Evolutionary conservation across 2,888 invertebrate genomes (phyloP).

Genomic region (Aporophyla lueneburgensis): DNA sequence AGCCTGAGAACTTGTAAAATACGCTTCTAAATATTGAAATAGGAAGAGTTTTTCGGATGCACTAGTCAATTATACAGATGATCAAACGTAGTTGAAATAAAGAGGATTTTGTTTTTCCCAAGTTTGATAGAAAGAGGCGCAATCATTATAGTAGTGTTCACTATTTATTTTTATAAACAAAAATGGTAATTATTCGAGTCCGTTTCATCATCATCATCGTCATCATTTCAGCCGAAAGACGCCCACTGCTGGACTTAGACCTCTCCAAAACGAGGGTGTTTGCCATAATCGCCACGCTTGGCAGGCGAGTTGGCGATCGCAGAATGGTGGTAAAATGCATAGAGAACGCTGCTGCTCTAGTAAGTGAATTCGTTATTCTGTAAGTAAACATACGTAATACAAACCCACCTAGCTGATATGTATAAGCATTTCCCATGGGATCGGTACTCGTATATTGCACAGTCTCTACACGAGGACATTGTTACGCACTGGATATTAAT

Average conservation of each 20-base stretch:
- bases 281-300: too few species aligned
- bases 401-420: conserved; percentile 3
- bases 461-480: conserved; percentile 12
- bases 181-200: too few species aligned
- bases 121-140: background rate
- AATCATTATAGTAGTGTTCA: background rate
- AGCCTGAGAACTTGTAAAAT: background rate
- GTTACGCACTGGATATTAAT: conserved; percentile 30
- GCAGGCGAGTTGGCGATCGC: too few species aligned
- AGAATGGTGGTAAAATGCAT: too few species aligned
- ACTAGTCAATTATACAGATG: background rate
- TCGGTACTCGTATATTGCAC: background rate
- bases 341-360: too few species aligned
- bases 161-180: background rate
- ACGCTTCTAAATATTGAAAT: too few species aligned
- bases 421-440: background rate
- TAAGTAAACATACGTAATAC: background rate
- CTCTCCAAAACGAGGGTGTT: too few species aligned
- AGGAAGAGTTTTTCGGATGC: background rate
- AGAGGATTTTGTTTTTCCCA: background rate
- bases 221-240: too few species aligned
- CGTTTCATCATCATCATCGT: too few species aligned
- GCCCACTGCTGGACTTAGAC: too few species aligned
- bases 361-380: background rate
- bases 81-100: background rate